Percentiles rank a stretch among this genome's conserved stretches.
Evolutionary conservation across 2,888 invertebrate genomes (phyloP).

Genomic region (Hipparchia sbordonii): DNA sequence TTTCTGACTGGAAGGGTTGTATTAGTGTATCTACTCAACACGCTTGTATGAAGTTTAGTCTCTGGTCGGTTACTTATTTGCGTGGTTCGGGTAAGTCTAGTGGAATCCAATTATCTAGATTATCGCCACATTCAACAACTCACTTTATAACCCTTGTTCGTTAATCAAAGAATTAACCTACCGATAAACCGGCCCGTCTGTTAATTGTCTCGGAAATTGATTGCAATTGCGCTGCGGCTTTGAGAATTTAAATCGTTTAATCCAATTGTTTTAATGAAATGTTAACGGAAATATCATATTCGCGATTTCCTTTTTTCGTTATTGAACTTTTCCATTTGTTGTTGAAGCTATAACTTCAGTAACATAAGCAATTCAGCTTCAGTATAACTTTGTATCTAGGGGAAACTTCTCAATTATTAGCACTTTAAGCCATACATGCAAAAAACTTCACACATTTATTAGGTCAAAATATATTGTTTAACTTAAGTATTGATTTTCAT

Average conservation of each 20-base stretch:
- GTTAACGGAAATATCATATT: slow-evolving; percentile 15
- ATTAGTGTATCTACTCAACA: too few species aligned
- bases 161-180: slow-evolving; percentile 25
- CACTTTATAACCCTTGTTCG: slow-evolving; percentile 16
- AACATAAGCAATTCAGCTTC: not conserved
- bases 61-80: too few species aligned
- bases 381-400: not conserved
- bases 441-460: too few species aligned
- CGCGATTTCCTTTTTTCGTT: slow-evolving; percentile 2
- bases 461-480: too few species aligned
- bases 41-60: too few species aligned
- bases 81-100: not conserved
- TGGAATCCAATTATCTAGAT: slow-evolving; percentile 24
- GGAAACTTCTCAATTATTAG: not conserved
- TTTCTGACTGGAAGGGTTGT: too few species aligned
- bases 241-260: slow-evolving; percentile 21
- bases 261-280: slow-evolving; percentile 20
- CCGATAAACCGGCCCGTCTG: slow-evolving; percentile 15
- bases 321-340: not conserved
- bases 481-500: too few species aligned
- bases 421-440: too few species aligned
- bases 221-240: slow-evolving; percentile 19
- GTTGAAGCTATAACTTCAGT: not conserved
- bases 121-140: slow-evolving; percentile 24
- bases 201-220: slow-evolving; percentile 21